phyloP scores from a whole-genome alignment of 2,113 vertebrate genomes.

The Sphyrna mokarran region DNA sequence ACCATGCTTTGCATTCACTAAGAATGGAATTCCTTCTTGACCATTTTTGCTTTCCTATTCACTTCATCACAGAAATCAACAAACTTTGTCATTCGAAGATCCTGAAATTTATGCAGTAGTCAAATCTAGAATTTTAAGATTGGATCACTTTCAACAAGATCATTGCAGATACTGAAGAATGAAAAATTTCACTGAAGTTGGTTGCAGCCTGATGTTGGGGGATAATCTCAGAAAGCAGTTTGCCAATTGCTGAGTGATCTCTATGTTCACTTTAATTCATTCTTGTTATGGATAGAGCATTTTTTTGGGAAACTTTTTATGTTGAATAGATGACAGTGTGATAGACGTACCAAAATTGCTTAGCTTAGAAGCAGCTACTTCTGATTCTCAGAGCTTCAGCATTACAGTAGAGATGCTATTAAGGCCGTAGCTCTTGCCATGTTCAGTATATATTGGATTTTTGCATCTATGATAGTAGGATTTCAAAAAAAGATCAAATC shows the following conservation, averaged over 20 bases:
- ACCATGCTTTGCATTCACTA: background rate
- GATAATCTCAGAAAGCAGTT: background rate
- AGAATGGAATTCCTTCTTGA: background rate
- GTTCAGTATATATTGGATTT: background rate
- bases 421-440: background rate
- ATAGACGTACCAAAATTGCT: background rate
- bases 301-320: background rate
- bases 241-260: background rate
- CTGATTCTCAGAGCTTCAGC: background rate
- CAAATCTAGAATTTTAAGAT: background rate
- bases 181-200: background rate
- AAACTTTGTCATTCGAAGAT: background rate
- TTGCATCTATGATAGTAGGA: background rate
- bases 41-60: background rate
- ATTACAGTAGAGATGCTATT: background rate
- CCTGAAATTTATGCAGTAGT: background rate
- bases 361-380: background rate
- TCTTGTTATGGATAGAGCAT: background rate
- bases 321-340: background rate
- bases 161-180: background rate
- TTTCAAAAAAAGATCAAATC: background rate
- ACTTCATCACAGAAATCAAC: background rate
- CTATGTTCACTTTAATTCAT: background rate
- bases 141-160: background rate
- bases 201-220: background rate